Evolutionary conservation across 2,797 vertebrate species (phyloP).

Genomic region (Cossypha niveicapilla): DNA sequence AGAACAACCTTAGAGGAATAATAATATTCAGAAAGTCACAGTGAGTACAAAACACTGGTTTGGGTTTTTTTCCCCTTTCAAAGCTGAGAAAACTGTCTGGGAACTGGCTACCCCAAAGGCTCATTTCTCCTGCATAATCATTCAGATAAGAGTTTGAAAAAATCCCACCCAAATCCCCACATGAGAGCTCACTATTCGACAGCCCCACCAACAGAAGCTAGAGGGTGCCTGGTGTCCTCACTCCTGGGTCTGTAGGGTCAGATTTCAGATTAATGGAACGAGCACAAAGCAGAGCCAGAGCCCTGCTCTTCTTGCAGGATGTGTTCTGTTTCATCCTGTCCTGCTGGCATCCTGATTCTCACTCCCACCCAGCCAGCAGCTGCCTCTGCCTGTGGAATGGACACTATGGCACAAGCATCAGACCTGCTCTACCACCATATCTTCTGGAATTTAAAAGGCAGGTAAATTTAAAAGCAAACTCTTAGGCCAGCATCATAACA

Average conservation of each 20-base stretch:
- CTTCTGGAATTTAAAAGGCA: background rate
- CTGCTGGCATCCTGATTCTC: background rate
- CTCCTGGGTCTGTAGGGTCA: background rate
- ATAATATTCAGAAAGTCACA: slow-evolving; percentile 3
- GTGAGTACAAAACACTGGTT: background rate
- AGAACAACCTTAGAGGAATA: slow-evolving; percentile 26
- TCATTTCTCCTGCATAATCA: background rate
- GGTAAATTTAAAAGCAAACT: background rate
- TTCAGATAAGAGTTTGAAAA: background rate
- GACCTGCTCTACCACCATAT: background rate
- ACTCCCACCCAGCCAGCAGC: background rate
- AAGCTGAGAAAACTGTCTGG: background rate
- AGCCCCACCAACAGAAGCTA: background rate
- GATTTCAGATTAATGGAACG: background rate
- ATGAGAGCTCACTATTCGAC: background rate
- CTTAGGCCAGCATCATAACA: background rate
- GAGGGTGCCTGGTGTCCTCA: background rate
- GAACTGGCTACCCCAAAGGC: background rate
- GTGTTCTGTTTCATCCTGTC: background rate
- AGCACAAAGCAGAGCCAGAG: background rate
- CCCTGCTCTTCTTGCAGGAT: background rate
- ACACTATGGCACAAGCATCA: background rate
- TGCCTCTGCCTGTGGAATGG: background rate
- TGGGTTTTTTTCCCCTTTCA: background rate
- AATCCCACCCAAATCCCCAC: background rate